A percentile compares a stretch with the other conserved stretches of the same genome.
Conservation (phyloP, 2,797 vertebrate genomes). For the Hirundo rustica region DNA sequence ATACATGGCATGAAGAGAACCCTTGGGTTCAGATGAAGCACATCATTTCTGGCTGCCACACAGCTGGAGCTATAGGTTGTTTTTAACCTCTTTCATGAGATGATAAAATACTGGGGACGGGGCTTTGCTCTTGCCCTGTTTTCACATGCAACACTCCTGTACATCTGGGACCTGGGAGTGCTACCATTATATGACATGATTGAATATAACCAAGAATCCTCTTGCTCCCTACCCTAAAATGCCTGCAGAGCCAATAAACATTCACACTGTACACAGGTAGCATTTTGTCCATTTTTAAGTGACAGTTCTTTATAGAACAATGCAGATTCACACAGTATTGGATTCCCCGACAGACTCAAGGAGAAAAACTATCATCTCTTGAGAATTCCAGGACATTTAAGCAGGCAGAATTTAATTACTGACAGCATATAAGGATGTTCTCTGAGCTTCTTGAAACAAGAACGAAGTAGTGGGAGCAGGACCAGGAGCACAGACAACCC, state of each 20-base stretch:
- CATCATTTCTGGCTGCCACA: not conserved
- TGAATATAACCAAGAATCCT: not conserved
- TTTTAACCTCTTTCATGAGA: not conserved
- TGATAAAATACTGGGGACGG: not conserved
- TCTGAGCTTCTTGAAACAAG: constrained; percentile 30
- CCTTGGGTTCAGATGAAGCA: not conserved
- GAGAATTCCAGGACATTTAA: constrained; percentile 29
- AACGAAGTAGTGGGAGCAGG: not conserved
- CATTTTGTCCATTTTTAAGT: not conserved
- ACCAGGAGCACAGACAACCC: not conserved
- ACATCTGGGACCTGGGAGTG: not conserved
- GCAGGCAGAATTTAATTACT: constrained; percentile 50
- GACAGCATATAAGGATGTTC: constrained; percentile 4
- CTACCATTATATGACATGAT: not conserved
- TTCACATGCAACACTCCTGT: not conserved
- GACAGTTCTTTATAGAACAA: not conserved
- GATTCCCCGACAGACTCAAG: not conserved
- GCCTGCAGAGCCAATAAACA: not conserved
- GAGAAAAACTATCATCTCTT: not conserved
- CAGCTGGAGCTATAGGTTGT: not conserved
- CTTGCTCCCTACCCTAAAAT: not conserved
- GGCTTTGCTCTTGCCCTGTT: not conserved
- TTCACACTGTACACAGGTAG: not conserved
- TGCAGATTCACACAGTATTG: not conserved
- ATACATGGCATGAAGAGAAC: not conserved